Conservation (phyloP, 2,113 vertebrate genomes). For the Bettongia penicillata region DNA sequence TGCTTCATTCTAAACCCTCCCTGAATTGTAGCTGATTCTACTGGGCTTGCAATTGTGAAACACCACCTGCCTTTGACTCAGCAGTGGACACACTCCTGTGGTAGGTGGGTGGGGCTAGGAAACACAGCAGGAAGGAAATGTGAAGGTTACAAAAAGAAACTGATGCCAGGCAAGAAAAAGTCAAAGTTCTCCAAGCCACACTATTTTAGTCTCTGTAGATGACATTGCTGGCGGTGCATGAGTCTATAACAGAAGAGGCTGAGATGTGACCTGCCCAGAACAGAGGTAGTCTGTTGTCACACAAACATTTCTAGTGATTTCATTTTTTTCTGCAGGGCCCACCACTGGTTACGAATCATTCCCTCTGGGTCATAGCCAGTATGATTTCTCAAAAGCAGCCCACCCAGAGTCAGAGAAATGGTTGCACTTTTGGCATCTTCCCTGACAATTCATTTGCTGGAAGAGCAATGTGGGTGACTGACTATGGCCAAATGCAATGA, state of each 20-base stretch:
- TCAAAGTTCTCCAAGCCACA: constrained; percentile 56
- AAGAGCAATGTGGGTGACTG: constrained; percentile 34
- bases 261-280: constrained; percentile 50
- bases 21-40: constrained; percentile 61
- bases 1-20: constrained; percentile 55
- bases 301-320: constrained; percentile 51
- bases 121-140: constrained; percentile 60
- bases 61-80: constrained; percentile 76
- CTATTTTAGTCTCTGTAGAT: neutral
- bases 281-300: constrained; percentile 45
- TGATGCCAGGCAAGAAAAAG: constrained; percentile 66
- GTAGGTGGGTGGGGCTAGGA: constrained; percentile 65
- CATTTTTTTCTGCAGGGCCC: constrained; percentile 16
- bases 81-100: constrained; percentile 60
- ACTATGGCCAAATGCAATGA: constrained; percentile 32
- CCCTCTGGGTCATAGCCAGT: constrained; percentile 1
- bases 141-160: constrained; percentile 72
- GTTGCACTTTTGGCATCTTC: constrained; percentile 48
- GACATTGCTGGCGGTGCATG: constrained; percentile 66
- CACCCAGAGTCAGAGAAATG: constrained; percentile 34
- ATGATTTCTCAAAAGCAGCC: constrained; percentile 49
- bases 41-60: constrained; percentile 63
- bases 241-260: constrained; percentile 64
- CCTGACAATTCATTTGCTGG: constrained; percentile 49
- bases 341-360: constrained; percentile 50